Evolutionary conservation across 2,888 invertebrate genomes (phyloP), one percentile per base, ranked within the genome.

Genomic region (Temnothorax rugatulus): DNA sequence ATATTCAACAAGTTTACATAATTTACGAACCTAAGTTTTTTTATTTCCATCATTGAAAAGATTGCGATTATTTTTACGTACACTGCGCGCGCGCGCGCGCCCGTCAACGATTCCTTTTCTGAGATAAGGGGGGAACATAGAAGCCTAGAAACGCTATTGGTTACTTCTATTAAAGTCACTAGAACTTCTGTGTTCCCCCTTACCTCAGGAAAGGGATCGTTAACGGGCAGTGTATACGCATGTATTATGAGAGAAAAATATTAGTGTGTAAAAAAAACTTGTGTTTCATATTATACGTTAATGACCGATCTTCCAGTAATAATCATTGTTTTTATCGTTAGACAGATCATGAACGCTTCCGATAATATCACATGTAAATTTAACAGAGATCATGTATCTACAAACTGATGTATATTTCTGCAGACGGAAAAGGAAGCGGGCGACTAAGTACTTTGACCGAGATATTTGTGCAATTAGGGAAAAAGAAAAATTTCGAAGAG

Each of bases 331-430:
- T 25, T 69, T 69, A 82, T 75, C 38, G 15, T 73, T 21, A 9
- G 47, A 66, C 77, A 75, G 68, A 74, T 89, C 84, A 89, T 82
- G 83, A 86, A 90, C 88, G 79, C 86, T 88, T 89, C 75, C 71
- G 18, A 75, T 57, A 18, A 21, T 74, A 57, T 66, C 84, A 38
- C 66, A 74, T 85, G 61, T 84, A 89, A 81, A 84, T 86, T 74
- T 79, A 57, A 82, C 66, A 38, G 63, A 71, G 63, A 68, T 64
- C 7, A 25, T 52, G 9, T 76, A 52, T 52, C n/a, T 68, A 52
- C 18, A 25, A 68, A 52, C 21, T 44, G 0, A 66, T 38, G 9
- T 74, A 64, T 25, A 76, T 66, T 64, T 76, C 50, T 66, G 34
- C n/a, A 8, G 21, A 21, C 4, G 41, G 5, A 66, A 61, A 61